Evolutionary conservation across 1,140 invertebrate species (phyloP).

Genomic region (Drosophila rhopaloa): DNA sequence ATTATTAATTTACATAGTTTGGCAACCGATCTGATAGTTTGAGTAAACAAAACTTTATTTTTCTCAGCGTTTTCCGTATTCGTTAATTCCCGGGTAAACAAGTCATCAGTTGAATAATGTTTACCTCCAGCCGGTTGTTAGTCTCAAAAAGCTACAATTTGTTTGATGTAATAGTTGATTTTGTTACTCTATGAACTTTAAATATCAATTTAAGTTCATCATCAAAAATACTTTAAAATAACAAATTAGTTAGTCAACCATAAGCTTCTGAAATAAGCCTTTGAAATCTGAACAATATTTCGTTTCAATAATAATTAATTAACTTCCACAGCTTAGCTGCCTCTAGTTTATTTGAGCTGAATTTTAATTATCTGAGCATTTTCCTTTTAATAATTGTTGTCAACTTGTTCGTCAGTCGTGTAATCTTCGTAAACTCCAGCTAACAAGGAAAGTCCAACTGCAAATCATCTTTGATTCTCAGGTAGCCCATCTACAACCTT

Average conservation of each 20-base stretch:
- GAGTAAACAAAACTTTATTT: conserved; percentile 53
- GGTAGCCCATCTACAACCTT: conserved; percentile 3
- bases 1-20: conserved; percentile 71
- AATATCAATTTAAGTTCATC: no score
- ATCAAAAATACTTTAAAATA: no score
- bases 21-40: conserved; percentile 36
- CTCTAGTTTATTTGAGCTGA: no score
- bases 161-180: conserved; percentile 5
- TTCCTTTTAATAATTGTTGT: conserved; percentile 1
- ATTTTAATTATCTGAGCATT: no score
- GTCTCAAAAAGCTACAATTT: conserved; percentile 1
- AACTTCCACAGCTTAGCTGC: no score
- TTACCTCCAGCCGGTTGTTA: conserved; percentile 13
- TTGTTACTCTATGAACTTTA: no score
- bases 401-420: conserved; percentile 3
- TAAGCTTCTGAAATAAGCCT: no score
- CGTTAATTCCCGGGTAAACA: conserved; percentile 61
- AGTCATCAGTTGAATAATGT: conserved; percentile 57
- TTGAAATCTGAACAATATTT: no score
- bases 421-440: background rate
- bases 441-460: background rate
- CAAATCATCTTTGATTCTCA: conserved; percentile 10
- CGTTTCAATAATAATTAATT: no score
- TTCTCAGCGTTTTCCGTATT: conserved; percentile 28
- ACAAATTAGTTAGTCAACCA: no score